Conservation (phyloP, 1,140 invertebrate species). For the Macrocentrus cingulum region DNA sequence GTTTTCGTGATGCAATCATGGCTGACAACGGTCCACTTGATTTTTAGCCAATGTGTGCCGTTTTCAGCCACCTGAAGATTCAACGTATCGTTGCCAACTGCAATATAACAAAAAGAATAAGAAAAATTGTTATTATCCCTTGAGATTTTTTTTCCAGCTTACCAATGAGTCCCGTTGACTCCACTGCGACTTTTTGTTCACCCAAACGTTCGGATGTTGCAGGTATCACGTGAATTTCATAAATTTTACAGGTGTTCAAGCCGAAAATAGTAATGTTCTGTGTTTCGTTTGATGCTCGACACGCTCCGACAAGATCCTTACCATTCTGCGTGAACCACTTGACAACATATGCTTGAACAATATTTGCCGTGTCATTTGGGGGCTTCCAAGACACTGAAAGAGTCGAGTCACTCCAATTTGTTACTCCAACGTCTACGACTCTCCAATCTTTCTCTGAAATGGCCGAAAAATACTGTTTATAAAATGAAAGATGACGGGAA, state of each 20-base stretch:
- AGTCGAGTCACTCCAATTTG: background rate
- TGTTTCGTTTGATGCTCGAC: constrained; percentile 1
- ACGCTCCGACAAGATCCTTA: background rate
- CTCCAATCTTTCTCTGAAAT: constrained; percentile 11
- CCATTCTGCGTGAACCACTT: background rate
- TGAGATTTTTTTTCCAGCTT: background rate
- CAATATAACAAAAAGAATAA: constrained; percentile 8
- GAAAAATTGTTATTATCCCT: too few species aligned
- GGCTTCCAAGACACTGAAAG: constrained; percentile 14
- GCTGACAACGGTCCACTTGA: constrained; percentile 24
- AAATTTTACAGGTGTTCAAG: constrained; percentile 32
- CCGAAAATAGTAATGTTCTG: constrained; percentile 1
- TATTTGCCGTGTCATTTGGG: background rate
- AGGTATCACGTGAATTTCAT: constrained; percentile 28
- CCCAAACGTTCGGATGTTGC: background rate
- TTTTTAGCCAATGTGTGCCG: constrained; percentile 22
- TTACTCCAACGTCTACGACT: constrained; percentile 4
- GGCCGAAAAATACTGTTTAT: background rate
- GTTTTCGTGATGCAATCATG: constrained; percentile 24
- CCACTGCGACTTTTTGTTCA: background rate
- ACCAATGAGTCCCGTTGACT: constrained; percentile 21
- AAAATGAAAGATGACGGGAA: too few species aligned
- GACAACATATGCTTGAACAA: constrained; percentile 8
- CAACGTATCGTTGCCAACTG: constrained; percentile 19
- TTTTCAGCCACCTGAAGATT: constrained; percentile 17